These are phyloP conservation scores for Podiceps cristatus DNA, from an alignment of 2,113 vertebrate species.

Conservation along the genomic window DNA sequence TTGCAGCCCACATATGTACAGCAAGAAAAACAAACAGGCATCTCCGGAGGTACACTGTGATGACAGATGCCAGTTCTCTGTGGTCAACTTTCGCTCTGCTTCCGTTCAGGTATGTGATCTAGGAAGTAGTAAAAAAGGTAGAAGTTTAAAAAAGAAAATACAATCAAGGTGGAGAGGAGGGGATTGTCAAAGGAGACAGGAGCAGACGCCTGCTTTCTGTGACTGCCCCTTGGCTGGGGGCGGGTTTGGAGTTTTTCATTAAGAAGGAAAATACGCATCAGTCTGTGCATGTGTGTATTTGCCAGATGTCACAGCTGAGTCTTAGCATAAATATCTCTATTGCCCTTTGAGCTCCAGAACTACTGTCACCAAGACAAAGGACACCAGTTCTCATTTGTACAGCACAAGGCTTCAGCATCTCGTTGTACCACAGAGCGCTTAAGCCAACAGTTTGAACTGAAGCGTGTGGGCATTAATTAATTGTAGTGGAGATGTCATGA, in stretches of 20 bases:
- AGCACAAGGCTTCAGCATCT: background rate
- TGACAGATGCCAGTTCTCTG: conserved; percentile 60
- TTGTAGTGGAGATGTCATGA: background rate
- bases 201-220: background rate
- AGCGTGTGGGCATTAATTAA: background rate
- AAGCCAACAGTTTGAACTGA: background rate
- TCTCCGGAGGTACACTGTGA: conserved; percentile 55
- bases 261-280: background rate
- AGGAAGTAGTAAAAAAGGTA: conserved; percentile 41
- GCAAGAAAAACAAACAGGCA: conserved; percentile 56
- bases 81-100: conserved; percentile 19
- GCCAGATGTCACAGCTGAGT: background rate
- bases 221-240: background rate
- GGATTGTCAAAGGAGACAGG: background rate
- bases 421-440: background rate
- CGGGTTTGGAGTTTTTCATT: conserved; percentile 11
- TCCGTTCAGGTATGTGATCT: conserved; percentile 61
- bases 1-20: background rate
- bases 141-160: conserved; percentile 32
- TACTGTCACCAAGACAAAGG: background rate
- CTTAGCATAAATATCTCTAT: background rate
- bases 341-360: background rate
- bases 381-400: background rate
- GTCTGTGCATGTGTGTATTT: background rate
- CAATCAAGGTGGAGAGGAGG: background rate